Conservation (phyloP, 2,113 vertebrate genomes). For the Casuarius casuarius region DNA sequence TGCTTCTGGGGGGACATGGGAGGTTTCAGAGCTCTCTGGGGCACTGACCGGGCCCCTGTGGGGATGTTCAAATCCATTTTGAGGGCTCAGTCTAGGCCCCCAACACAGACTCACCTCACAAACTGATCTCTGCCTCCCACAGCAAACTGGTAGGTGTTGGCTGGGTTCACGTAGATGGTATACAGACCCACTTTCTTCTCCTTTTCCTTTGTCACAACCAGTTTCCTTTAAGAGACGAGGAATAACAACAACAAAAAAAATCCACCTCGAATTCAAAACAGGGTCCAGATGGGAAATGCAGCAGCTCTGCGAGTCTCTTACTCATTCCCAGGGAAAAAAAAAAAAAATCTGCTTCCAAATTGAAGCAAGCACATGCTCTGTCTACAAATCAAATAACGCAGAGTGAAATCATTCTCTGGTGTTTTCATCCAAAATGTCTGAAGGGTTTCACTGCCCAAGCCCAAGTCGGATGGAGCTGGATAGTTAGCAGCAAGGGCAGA, state of each 20-base stretch:
- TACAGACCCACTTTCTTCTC: constrained; percentile 96
- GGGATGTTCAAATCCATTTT: neutral
- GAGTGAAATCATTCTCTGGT: neutral
- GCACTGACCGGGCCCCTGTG: neutral
- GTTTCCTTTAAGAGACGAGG: constrained; percentile 79
- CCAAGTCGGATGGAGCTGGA: neutral
- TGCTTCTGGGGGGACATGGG: neutral
- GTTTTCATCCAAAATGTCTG: neutral
- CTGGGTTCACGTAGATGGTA: constrained; percentile 94
- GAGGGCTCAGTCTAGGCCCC: neutral
- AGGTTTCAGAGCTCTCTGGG: neutral
- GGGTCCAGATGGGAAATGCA: constrained; percentile 13
- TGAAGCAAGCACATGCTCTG: neutral
- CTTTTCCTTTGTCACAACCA: constrained; percentile 94
- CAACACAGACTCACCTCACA: constrained; percentile 80
- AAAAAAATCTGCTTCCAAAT: neutral
- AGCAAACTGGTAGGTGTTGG: constrained; percentile 93
- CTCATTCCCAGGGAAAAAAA: neutral
- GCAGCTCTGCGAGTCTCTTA: constrained; percentile 18
- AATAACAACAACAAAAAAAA: neutral
- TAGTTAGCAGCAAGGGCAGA: neutral
- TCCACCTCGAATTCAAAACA: neutral
- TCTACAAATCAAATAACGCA: neutral
- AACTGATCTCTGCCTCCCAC: constrained; percentile 95
- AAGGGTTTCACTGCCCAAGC: neutral